Conservation (phyloP, 2,797 vertebrate species). For the Hippopotamyrus pictus region DNA sequence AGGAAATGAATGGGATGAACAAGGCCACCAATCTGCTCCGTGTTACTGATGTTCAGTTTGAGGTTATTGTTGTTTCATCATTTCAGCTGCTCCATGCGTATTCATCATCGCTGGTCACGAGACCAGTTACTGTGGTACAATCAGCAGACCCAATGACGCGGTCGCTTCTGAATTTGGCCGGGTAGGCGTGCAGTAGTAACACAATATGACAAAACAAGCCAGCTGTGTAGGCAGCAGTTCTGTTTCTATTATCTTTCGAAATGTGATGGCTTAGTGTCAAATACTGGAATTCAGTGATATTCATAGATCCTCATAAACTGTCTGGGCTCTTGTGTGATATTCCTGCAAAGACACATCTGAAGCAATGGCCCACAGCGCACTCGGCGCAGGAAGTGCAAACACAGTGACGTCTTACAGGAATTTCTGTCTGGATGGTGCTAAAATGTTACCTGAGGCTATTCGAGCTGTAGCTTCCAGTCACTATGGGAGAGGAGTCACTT, state of each 20-base stretch:
- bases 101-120: not conserved
- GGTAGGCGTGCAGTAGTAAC: not conserved
- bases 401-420: conserved; percentile 49
- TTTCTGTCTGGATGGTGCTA: conserved; percentile 45
- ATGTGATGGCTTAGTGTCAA: not conserved
- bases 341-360: conserved; percentile 34
- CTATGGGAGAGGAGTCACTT: not conserved
- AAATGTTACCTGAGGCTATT: conserved; percentile 49
- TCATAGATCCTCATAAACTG: conserved; percentile 14
- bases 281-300: not conserved
- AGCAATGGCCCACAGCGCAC: conserved; percentile 43
- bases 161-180: not conserved
- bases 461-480: conserved; percentile 47
- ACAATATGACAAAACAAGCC: not conserved
- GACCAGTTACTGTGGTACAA: not conserved
- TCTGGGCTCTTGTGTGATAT: conserved; percentile 43
- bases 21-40: not conserved
- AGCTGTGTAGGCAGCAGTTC: not conserved
- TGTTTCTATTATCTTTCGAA: not conserved
- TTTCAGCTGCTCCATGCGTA: not conserved
- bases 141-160: not conserved
- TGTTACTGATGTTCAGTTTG: not conserved
- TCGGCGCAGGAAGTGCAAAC: conserved; percentile 58
- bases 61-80: not conserved
- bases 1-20: not conserved